Percentiles rank a stretch among this genome's conserved stretches.
Evolutionary conservation across 1,140 invertebrate genomes (phyloP).

Genomic region (Macrobrachium nipponense): DNA sequence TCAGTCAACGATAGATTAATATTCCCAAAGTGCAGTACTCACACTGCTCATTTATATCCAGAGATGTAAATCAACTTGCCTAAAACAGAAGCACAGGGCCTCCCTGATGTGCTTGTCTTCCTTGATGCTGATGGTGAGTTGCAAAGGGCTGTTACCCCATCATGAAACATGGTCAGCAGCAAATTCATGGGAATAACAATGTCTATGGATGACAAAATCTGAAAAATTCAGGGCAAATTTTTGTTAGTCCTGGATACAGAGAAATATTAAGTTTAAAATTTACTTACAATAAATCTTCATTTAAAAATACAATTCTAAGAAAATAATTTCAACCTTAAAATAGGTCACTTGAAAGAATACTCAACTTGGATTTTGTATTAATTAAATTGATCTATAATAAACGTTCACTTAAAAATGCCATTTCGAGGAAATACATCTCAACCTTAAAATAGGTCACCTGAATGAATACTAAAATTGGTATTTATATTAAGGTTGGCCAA

Average conservation of each 20-base stretch:
- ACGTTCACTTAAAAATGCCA: too few relatives aligned
- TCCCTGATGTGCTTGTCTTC: slow-evolving; percentile 35
- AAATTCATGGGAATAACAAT: slow-evolving; percentile 88
- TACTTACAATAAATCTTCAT: neutral
- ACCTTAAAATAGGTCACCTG: too few relatives aligned
- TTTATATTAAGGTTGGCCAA: too few relatives aligned
- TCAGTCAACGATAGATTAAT: too few relatives aligned
- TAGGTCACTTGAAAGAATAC: too few relatives aligned
- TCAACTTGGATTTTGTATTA: too few relatives aligned
- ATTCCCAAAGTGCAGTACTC: too few relatives aligned
- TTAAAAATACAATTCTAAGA: too few relatives aligned
- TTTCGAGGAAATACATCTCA: too few relatives aligned
- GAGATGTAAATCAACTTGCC: neutral
- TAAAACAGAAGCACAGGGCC: slow-evolving; percentile 31
- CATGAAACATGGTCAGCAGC: slow-evolving; percentile 88
- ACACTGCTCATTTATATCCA: neutral
- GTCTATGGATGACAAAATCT: slow-evolving; percentile 87
- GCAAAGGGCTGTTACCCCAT: slow-evolving; percentile 75
- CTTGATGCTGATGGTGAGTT: slow-evolving; percentile 20
- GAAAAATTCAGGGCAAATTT: slow-evolving; percentile 65
- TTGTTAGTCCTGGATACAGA: slow-evolving; percentile 20
- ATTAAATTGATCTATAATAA: too few relatives aligned
- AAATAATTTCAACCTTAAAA: too few relatives aligned
- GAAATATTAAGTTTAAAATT: slow-evolving; percentile 15
- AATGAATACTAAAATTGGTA: too few relatives aligned